Evolutionary conservation across 2,113 vertebrate genomes (phyloP), one percentile per base, ranked within the genome.

Genomic region (Cyrtonyx montezumae): DNA sequence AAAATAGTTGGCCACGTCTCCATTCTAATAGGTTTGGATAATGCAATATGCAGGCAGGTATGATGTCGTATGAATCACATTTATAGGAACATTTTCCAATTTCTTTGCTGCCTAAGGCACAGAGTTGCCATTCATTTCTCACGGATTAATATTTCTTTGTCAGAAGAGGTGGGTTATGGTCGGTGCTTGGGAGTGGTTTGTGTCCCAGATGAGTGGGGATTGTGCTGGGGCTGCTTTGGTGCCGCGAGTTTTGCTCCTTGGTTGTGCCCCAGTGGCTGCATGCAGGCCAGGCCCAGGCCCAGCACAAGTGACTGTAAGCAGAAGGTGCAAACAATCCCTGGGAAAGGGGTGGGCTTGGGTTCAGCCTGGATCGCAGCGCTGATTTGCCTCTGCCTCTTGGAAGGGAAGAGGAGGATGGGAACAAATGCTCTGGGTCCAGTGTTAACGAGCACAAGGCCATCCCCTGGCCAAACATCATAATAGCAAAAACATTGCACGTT

Each of bases 31-130:
- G 93, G 69, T 70, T 65, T 55, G 65, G 90, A 63, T 93, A 94
- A 84, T 82, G 59, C 51, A 88, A 43, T 76, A 48, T 40, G n/a
- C 74, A 58, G 91, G 34, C 91, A 95, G 92, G 84, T 86, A 90
- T 55, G 96, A 23, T 18, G 36, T 67, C 34, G 42, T 85, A 81
- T 74, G 78, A 97, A 95, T 96, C 93, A 91, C 87, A 89, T 97
- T 96, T 96, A 90, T 40, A 93, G 95, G 94, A 87, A 84, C 89
- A 58, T 91, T 97, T 97, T 95, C 91, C 95, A 94, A 94, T 97
- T 97, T 94, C 89, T 91, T 70, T 2, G 22, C 79, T 0, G 86
- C 97, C 95, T 73, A 89, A 85, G 93, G 97, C 96, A 92, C 87
- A 68, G 61, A 90, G 55, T 58, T 94, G 87, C 85, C 5, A 73